Base-by-base conservation (phyloP, 2,888 invertebrate species). In the Acronicta leporina region DNA sequence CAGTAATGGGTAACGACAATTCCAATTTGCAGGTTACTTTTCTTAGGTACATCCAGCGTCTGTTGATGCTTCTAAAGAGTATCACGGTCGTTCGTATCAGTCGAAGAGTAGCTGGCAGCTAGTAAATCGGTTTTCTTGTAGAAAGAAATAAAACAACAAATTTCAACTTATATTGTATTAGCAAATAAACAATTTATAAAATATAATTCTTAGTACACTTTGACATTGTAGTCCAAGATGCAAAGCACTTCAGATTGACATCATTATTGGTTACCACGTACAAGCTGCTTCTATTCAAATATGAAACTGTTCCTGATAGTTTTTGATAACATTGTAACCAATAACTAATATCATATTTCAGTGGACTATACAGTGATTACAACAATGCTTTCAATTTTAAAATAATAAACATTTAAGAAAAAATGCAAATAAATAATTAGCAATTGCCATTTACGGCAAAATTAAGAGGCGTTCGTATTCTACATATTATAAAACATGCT, bases 111-210 rank as follows among this genome's bases (percentile, higher is more conserved):
- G 35, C 13, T 35, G 13, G 10, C 13, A 35, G 30, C 35, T 38
- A 38, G 7, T 11, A 33, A 11, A 10, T 33, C 4, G 7, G 38
- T 6, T 38, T 38, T n/a, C 38, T 38, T 38, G n/a, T n/a, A 38
- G 38, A 5, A 30, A n/a, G 6, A 74, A 83, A 82, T 81, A 80
- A 89, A 88, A 89, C 87, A 81, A 82, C 72, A 50, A 55, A 64
- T 84, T 83, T 88, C 90, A 89, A 89, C 88, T 91, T 97, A 63
- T 98, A 99, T 88, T 92, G 92, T 94, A 94, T 94, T 94, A 94
- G 94, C 94, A 94, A 94, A 94, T 94, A 94, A 94, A 94, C 94
- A 94, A 93, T 93, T 92, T 90, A 92, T 94, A 94, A 94, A 94
- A 94, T 93, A 93, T 92, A 92, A 90, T 71, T 90, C 89, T 90